Evolutionary conservation across 2,888 invertebrate genomes (phyloP).

Genomic region (Chrysotoxum bicinctum): DNA sequence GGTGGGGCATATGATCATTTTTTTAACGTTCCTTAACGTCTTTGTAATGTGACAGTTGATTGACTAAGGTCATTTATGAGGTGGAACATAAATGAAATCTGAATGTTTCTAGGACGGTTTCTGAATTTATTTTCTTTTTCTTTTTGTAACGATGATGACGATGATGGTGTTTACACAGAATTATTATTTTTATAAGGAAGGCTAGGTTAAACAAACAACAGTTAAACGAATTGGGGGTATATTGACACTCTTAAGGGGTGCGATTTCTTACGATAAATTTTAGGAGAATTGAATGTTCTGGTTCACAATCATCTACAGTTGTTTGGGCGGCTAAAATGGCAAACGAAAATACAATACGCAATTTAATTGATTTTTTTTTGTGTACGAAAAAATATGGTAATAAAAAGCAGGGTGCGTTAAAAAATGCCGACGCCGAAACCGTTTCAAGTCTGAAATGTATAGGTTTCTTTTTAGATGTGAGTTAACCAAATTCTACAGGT

Average conservation of each 20-base stretch:
- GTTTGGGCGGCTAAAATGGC: slow-evolving; percentile 47
- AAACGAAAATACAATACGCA: slow-evolving; percentile 26
- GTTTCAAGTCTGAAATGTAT: background rate
- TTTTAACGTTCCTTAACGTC: background rate
- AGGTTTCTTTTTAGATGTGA: background rate
- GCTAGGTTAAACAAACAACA: slow-evolving; percentile 31
- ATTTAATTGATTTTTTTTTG: slow-evolving; percentile 23
- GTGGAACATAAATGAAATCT: slow-evolving; percentile 6
- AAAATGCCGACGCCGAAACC: background rate
- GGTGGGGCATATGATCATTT: background rate
- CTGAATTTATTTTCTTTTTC: slow-evolving; percentile 10
- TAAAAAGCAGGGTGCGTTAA: slow-evolving; percentile 25
- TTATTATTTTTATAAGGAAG: background rate
- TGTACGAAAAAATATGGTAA: background rate
- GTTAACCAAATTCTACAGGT: background rate
- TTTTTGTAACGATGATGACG: background rate
- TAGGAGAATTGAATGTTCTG: slow-evolving; percentile 63
- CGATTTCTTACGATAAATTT: slow-evolving; percentile 65
- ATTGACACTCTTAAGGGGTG: slow-evolving; percentile 32
- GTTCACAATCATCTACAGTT: slow-evolving; percentile 32
- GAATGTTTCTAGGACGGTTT: background rate
- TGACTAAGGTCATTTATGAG: slow-evolving; percentile 33
- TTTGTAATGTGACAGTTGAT: slow-evolving; percentile 22
- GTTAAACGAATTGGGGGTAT: slow-evolving; percentile 5
- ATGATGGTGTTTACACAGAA: background rate